A percentile compares a stretch with the other conserved stretches of the same genome.
phyloP scores from a whole-genome alignment of 1,140 invertebrate genomes.

The Sinella curviseta region DNA sequence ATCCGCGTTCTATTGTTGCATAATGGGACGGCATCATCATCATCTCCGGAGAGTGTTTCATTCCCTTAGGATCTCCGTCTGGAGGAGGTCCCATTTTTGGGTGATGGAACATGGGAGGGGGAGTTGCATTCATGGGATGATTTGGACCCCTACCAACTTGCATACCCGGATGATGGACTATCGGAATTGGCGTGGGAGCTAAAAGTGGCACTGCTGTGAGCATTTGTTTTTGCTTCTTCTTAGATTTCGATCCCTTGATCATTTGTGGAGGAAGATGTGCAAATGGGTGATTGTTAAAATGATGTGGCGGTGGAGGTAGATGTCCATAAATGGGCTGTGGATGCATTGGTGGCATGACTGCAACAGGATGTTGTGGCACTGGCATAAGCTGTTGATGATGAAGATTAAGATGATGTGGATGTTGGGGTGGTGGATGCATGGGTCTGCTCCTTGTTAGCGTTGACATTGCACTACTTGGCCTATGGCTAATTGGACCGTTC shows the following conservation, averaged over 20 bases:
- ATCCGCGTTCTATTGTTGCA: constrained; percentile 49
- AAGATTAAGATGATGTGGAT: constrained; percentile 29
- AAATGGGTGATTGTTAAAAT: constrained; percentile 29
- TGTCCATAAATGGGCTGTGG: constrained; percentile 52
- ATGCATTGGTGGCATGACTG: constrained; percentile 48
- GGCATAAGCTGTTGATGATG: constrained; percentile 47
- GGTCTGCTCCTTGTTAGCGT: constrained; percentile 47
- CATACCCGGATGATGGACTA: constrained; percentile 50
- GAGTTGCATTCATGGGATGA: constrained; percentile 51
- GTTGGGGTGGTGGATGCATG: constrained; percentile 47
- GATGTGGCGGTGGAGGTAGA: constrained; percentile 47
- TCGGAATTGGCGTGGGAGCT: constrained; percentile 43
- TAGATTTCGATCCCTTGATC: constrained; percentile 44
- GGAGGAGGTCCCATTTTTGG: constrained; percentile 34
- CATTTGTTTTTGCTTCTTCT: constrained; percentile 42
- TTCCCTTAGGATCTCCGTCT: constrained; percentile 23
- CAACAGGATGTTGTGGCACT: constrained; percentile 47
- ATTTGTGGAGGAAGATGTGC: constrained; percentile 40
- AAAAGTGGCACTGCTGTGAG: constrained; percentile 41
- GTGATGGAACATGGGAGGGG: constrained; percentile 49
- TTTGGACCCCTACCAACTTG: constrained; percentile 41
- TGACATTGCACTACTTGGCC: constrained; percentile 49
- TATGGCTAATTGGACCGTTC: constrained; percentile 50
- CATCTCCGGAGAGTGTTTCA: constrained; percentile 33
- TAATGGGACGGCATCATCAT: constrained; percentile 42